Conservation (phyloP, 2,113 vertebrate genomes). For the Phoxinus phoxinus region DNA sequence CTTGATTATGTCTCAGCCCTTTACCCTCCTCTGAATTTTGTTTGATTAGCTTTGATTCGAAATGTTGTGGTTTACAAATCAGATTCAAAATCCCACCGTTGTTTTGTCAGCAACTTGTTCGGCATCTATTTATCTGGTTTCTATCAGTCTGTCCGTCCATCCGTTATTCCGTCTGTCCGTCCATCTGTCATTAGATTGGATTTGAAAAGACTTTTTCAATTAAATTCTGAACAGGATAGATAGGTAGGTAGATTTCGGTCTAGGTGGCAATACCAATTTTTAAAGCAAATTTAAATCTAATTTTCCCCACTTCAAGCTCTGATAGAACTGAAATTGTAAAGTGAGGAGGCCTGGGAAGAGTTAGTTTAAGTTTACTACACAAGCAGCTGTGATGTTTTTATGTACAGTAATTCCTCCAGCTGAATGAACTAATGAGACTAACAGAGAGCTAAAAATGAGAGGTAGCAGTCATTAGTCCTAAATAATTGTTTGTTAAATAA, state of each 20-base stretch:
- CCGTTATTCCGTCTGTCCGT: no score
- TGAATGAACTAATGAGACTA: neutral
- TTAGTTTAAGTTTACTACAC: neutral
- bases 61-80: conserved; percentile 15
- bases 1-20: conserved; percentile 9
- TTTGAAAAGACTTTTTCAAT: neutral
- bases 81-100: neutral
- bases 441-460: neutral
- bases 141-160: no score
- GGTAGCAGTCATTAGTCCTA: neutral
- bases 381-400: neutral
- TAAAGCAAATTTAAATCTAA: neutral
- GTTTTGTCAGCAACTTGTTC: neutral
- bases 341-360: neutral
- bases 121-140: no score
- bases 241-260: neutral
- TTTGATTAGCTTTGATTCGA: conserved; percentile 26
- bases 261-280: neutral
- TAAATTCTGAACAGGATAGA: neutral
- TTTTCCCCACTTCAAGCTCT: neutral
- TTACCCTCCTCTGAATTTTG: neutral
- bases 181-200: no score
- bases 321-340: neutral
- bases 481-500: conserved; percentile 12
- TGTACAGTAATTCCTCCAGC: neutral